phyloP scores from a whole-genome alignment of 2,888 invertebrate genomes.

The Strigamia crassipes region DNA sequence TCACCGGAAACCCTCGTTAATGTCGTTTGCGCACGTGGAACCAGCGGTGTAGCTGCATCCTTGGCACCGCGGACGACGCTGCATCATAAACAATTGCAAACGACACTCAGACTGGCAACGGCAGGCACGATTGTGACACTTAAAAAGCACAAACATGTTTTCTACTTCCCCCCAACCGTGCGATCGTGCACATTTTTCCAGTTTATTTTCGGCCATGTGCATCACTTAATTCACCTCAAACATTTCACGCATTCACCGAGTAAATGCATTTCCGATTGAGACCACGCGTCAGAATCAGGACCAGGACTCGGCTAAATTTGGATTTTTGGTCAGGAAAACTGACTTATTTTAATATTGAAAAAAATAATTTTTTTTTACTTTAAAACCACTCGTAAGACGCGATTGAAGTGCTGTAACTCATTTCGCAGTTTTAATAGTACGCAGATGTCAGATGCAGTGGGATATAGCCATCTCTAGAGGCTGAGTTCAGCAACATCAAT shows the following conservation, averaged over 20 bases:
- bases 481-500: no score
- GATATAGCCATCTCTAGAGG: no score
- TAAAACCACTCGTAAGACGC: no score
- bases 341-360: no score
- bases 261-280: not conserved
- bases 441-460: no score
- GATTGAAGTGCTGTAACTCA: no score
- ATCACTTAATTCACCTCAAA: not conserved
- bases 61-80: not conserved
- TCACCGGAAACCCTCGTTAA: not conserved
- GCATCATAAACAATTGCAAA: not conserved
- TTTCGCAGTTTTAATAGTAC: no score
- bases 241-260: not conserved
- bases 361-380: no score
- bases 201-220: not conserved
- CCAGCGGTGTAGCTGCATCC: not conserved
- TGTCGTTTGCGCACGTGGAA: not conserved
- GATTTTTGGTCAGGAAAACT: no score
- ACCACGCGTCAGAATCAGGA: no score
- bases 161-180: not conserved
- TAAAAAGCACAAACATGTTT: slow-evolving; percentile 4
- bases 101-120: slow-evolving; percentile 9
- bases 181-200: not conserved
- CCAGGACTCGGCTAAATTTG: no score
- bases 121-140: not conserved